These are phyloP conservation scores for Calypte anna DNA, from an alignment of 2,113 vertebrate species.

Conservation along the genomic window DNA sequence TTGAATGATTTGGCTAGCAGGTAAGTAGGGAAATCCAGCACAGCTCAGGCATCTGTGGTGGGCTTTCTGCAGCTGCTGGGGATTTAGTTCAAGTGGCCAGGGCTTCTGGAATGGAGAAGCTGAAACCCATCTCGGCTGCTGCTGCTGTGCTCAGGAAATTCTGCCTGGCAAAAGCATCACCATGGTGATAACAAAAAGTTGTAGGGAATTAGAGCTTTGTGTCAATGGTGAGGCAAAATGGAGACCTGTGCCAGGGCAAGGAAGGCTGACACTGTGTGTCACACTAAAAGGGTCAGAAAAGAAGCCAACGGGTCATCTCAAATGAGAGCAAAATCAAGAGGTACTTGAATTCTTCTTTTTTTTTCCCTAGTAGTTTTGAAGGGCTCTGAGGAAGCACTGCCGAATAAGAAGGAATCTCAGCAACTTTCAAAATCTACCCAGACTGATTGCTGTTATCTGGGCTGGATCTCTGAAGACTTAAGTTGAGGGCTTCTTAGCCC, in stretches of 20 bases:
- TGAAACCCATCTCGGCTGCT: not conserved
- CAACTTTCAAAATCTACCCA: not conserved
- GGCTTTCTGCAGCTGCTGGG: not conserved
- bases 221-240: not conserved
- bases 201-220: not conserved
- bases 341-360: not conserved
- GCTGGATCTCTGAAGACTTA: not conserved
- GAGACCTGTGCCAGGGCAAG: not conserved
- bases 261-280: not conserved
- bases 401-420: conserved; percentile 4
- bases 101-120: not conserved
- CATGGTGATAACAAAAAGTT: not conserved
- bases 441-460: not conserved
- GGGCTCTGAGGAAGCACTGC: not conserved
- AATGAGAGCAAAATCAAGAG: not conserved
- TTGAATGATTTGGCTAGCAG: not conserved
- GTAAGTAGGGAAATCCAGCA: not conserved
- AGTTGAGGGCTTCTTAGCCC: not conserved
- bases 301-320: accelerated
- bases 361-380: not conserved
- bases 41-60: not conserved
- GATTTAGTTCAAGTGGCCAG: not conserved
- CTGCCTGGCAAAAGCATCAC: not conserved
- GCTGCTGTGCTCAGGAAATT: not conserved
- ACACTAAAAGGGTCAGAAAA: not conserved